Evolutionary conservation across 2,113 vertebrate species (phyloP).

Genomic region (Tilapia sparmanii): DNA sequence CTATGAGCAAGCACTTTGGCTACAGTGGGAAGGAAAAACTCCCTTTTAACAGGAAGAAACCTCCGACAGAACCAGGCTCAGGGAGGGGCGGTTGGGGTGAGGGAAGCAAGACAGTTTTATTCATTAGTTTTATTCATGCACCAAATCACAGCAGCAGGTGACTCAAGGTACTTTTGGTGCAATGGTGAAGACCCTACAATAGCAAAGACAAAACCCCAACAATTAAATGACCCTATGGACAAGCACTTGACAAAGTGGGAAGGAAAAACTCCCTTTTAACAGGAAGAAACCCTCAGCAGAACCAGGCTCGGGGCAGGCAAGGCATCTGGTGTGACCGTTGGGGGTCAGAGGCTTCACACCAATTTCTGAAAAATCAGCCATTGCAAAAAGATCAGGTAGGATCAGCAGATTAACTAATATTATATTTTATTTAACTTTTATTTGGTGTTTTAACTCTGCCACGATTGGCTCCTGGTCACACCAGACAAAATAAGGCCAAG

Average conservation of each 20-base stretch:
- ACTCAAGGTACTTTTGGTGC: fast-evolving
- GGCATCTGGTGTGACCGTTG: not conserved
- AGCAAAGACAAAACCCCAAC: not conserved
- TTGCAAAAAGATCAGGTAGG: not conserved
- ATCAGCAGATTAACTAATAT: not conserved
- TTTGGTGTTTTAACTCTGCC: not conserved
- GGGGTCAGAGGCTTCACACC: not conserved
- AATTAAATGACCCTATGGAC: fast-evolving
- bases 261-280: not conserved
- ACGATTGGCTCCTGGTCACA: not conserved
- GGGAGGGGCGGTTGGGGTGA: not conserved
- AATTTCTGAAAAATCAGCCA: not conserved
- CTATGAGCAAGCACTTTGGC: not conserved
- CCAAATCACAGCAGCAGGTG: not conserved
- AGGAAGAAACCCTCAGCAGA: not conserved
- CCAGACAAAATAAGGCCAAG: not conserved
- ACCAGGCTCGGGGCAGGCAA: not conserved
- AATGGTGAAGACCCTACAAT: not conserved
- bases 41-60: not conserved
- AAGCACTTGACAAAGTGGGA: not conserved
- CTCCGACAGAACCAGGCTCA: fast-evolving
- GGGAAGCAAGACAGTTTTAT: not conserved
- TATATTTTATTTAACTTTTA: not conserved
- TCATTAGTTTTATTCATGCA: not conserved
- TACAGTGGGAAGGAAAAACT: not conserved